Percentiles rank a stretch among this genome's conserved stretches.
Evolutionary conservation across 1,140 invertebrate species (phyloP).

Genomic region (Drosophila orosa): DNA sequence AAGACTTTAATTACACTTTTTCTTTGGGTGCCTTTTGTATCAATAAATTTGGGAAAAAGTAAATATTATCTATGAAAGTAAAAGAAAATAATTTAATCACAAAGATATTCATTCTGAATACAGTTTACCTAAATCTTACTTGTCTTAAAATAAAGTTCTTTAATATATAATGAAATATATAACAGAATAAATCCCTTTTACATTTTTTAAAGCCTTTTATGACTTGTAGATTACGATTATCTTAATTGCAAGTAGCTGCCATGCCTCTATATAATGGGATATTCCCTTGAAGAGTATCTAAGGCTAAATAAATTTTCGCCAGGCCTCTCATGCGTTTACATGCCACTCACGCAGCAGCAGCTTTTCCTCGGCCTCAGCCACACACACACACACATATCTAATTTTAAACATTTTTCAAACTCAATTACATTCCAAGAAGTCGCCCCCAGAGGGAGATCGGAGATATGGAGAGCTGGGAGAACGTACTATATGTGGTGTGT

Average conservation of each 20-base stretch:
- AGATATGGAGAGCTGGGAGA: neutral
- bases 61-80: neutral
- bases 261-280: neutral
- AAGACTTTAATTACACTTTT: neutral
- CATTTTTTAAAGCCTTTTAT: neutral
- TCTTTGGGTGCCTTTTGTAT: neutral
- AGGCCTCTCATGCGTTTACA: slow-evolving; percentile 42
- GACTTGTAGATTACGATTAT: slow-evolving; percentile 1
- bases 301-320: neutral
- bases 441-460: neutral
- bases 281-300: slow-evolving; percentile 2
- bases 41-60: neutral
- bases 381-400: slow-evolving; percentile 41
- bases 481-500: slow-evolving; percentile 14
- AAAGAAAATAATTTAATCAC: neutral
- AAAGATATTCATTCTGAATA: neutral
- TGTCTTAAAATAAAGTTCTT: neutral
- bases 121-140: neutral
- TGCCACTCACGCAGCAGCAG: slow-evolving; percentile 45
- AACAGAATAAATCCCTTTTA: no score
- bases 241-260: neutral
- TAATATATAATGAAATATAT: no score
- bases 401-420: slow-evolving; percentile 74
- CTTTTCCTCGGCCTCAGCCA: slow-evolving; percentile 7
- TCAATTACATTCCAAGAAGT: slow-evolving; percentile 63